Base-by-base conservation (phyloP, 2,888 invertebrate species). In the Stenichneumon culpator region DNA sequence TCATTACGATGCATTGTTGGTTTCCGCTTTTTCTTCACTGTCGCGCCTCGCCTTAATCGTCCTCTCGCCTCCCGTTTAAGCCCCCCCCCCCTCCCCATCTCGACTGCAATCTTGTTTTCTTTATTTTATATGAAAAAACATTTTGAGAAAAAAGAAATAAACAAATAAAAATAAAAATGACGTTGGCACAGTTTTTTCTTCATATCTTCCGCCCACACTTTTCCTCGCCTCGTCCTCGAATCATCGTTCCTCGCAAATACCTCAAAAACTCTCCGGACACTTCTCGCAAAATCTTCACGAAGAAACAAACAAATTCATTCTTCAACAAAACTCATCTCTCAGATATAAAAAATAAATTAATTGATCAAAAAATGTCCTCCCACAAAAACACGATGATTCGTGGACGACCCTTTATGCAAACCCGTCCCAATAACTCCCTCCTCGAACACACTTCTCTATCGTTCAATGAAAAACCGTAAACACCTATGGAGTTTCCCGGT, bases 381-480 rank as follows among this genome's bases (percentile, higher is more conserved):
- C 25, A 2, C 2, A 11, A 60, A 60, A 60, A 28, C 6, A 28
- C 60, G 32, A 60, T 32, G 60, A 60, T 32, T 60, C 36, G 63
- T 36, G 32, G n/a, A n/a, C 65, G 75, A 79, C 47, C 72, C 44
- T 54, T 25, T 19, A n/a, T 25, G 70, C n/a, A 50, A 72, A 69
- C 54, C 44, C 44, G 52, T 50, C 52, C 60, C 69, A 22, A 11
- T 2, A 19, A 19, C 54, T 70, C 52, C 50, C 54, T 32, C 78
- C 75, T 67, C 73, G 16, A 68, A 52, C 52, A 50, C 67, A 25
- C 63, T 90, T 86, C 85, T 74, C 87, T 68, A 89, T 90, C 90
- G 88, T 91, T 86, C 88, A 90, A 90, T 90, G 90, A 91, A 92
- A 92, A 91, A 91, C 90, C 90, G 88, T 90, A 89, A 90, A 91